These are phyloP conservation scores for Holacanthella duospinosa DNA, from an alignment of 2,888 invertebrate genomes.

Conservation along the genomic window DNA sequence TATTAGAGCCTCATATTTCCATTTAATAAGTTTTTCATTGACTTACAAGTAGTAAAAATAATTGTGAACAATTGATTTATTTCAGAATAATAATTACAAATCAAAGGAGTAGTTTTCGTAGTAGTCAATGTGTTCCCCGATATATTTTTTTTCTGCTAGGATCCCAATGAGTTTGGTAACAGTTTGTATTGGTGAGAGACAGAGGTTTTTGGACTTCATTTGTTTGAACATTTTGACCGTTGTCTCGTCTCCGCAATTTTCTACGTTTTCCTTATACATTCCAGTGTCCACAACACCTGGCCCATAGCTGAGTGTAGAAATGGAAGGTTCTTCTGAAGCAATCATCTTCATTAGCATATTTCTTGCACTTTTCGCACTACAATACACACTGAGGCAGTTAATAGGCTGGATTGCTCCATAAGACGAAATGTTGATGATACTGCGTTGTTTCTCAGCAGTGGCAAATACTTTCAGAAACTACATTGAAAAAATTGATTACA, in stretches of 20 bases:
- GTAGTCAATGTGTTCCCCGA: slow-evolving; percentile 75
- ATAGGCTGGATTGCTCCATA: slow-evolving; percentile 67
- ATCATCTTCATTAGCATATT: slow-evolving; percentile 69
- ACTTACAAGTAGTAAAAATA: too few relatives aligned
- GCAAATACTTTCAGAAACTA: slow-evolving; percentile 54
- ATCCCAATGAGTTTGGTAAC: slow-evolving; percentile 60
- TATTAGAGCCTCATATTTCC: too few relatives aligned
- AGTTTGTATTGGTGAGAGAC: slow-evolving; percentile 64
- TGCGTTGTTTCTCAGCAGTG: slow-evolving; percentile 24
- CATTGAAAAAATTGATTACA: too few relatives aligned
- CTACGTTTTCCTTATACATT: slow-evolving; percentile 62
- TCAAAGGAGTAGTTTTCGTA: too few relatives aligned
- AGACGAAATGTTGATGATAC: slow-evolving; percentile 62
- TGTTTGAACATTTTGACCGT: slow-evolving; percentile 52
- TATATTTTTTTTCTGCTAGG: slow-evolving; percentile 58
- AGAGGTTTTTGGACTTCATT: slow-evolving; percentile 51
- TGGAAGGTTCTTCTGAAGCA: slow-evolving; percentile 62
- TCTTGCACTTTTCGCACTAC: slow-evolving; percentile 75
- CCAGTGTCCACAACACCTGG: slow-evolving; percentile 87
- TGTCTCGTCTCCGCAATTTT: slow-evolving; percentile 52
- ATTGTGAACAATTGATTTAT: too few relatives aligned
- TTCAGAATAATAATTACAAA: too few relatives aligned
- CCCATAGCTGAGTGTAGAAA: slow-evolving; percentile 73
- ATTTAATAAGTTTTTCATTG: too few relatives aligned
- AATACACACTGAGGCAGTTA: slow-evolving; percentile 65